Percentiles rank a stretch among this genome's conserved stretches.
Evolutionary conservation across 2,113 vertebrate genomes (phyloP).

Genomic region (Panthera leo): DNA sequence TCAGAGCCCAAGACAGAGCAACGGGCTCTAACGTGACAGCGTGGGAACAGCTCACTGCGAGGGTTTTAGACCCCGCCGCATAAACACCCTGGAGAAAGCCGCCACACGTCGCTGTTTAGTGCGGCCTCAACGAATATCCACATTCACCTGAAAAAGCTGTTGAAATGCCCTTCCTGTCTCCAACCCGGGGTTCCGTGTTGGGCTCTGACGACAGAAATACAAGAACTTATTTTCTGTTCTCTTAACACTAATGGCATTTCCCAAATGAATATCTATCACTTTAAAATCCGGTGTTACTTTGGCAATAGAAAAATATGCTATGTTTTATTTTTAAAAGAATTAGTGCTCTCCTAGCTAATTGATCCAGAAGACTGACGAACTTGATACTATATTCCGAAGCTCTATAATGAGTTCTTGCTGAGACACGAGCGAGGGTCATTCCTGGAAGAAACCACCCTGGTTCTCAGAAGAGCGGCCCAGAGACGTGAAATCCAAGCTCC

Average conservation of each 20-base stretch:
- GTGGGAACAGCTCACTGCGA: fast-evolving
- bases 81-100: neutral
- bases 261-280: neutral
- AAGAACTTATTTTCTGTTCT: no score
- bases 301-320: neutral
- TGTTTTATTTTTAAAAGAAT: neutral
- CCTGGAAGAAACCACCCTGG: neutral
- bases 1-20: neutral
- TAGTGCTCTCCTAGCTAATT: neutral
- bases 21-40: no score
- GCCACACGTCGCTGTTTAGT: fast-evolving
- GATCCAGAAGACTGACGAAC: neutral
- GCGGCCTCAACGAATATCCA: fast-evolving
- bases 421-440: neutral
- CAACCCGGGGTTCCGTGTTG: neutral
- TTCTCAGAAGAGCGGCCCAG: neutral
- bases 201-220: neutral
- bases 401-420: neutral
- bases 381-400: neutral
- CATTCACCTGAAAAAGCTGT: fast-evolving
- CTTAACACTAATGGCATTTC: neutral
- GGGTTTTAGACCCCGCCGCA: no score
- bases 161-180: neutral
- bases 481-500: neutral
- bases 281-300: neutral